phyloP scores from a whole-genome alignment of 2,113 vertebrate genomes.

The Halichoeres trimaculatus region DNA sequence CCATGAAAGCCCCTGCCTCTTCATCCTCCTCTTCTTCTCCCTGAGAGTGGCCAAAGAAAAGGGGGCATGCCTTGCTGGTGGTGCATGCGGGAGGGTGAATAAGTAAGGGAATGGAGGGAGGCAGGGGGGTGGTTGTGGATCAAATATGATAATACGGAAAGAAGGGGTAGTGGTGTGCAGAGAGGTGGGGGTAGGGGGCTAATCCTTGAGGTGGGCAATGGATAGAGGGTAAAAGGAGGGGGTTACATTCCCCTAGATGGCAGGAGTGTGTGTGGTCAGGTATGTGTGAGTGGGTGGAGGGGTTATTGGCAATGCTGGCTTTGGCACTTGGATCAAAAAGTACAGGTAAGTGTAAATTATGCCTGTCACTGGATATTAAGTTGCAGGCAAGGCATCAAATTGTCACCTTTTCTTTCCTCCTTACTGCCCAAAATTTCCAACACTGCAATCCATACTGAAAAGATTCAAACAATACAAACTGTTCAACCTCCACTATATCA shows the following conservation, averaged over 20 bases:
- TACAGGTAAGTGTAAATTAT: no score
- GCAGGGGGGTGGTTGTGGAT: conserved; percentile 60
- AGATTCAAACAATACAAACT: no score
- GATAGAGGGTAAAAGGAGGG: conserved; percentile 20
- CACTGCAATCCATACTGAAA: no score
- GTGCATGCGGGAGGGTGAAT: conserved; percentile 80
- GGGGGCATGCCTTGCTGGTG: conserved; percentile 85
- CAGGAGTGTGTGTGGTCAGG: conserved; percentile 33
- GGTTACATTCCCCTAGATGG: conserved; percentile 53
- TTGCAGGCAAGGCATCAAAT: no score
- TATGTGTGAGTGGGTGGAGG: conserved; percentile 27
- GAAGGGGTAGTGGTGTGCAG: conserved; percentile 64
- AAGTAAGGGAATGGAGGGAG: conserved; percentile 32
- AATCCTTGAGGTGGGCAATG: conserved; percentile 69
- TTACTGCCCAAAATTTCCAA: no score
- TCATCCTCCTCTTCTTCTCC: conserved; percentile 85
- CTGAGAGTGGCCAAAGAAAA: conserved; percentile 85
- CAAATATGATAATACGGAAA: conserved; percentile 83
- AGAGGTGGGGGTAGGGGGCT: conserved; percentile 68
- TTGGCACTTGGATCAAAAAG: no score
- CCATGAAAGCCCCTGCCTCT: conserved; percentile 82
- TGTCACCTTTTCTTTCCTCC: no score
- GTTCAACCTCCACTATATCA: no score
- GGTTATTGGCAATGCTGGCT: background rate
- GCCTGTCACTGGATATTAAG: no score